Conservation (phyloP, 2,888 invertebrate genomes). For the Cantharis lateralis region DNA sequence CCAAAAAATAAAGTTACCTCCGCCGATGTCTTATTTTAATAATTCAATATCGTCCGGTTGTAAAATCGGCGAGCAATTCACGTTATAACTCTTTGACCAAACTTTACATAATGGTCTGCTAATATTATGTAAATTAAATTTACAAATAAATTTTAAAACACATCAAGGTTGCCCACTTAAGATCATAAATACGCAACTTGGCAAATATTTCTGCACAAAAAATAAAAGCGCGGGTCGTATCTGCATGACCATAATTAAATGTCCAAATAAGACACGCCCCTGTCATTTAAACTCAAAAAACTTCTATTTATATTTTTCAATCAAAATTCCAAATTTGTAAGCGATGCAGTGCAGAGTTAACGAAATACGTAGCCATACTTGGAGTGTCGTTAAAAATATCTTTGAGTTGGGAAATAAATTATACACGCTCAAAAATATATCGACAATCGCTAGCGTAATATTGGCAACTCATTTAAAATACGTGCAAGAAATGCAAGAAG, state of each 20-base stretch:
- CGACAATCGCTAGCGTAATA: not conserved
- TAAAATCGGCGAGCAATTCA: not conserved
- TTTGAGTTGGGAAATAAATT: not conserved
- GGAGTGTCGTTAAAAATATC: not conserved
- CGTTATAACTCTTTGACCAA: not conserved
- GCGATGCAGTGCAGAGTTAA: not conserved
- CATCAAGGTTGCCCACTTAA: not conserved
- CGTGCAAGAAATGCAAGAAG: constrained; percentile 17
- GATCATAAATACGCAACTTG: constrained; percentile 2
- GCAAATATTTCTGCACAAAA: not conserved
- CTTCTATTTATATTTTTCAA: not conserved
- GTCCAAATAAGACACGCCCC: not conserved
- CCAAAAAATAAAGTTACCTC: not conserved
- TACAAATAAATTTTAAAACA: constrained; percentile 7
- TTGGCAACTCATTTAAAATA: constrained; percentile 6
- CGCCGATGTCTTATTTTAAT: not conserved
- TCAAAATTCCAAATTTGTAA: not conserved
- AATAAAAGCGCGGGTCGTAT: not conserved
- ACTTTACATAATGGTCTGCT: constrained; percentile 19
- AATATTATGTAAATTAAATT: constrained; percentile 23
- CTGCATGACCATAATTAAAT: not conserved
- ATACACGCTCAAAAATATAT: not conserved
- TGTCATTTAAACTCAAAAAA: not conserved
- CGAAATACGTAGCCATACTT: not conserved
- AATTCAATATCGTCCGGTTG: not conserved